These are phyloP conservation scores for Nyctibius grandis DNA, from an alignment of 2,797 vertebrate genomes.

Conservation along the genomic window DNA sequence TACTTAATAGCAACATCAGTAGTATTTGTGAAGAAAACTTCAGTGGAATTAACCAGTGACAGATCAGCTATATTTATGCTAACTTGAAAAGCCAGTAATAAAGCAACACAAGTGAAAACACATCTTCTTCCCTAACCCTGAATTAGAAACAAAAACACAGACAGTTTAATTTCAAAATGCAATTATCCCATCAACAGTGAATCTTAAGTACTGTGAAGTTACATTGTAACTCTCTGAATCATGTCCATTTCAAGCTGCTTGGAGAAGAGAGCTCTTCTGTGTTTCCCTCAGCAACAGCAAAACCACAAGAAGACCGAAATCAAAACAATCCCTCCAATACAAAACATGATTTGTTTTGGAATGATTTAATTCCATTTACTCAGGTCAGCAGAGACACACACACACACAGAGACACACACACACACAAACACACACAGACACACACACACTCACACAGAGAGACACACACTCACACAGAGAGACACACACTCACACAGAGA, in stretches of 20 bases:
- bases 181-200: background rate
- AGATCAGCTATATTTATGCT: background rate
- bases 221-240: background rate
- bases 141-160: background rate
- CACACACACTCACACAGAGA: background rate
- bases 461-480: background rate
- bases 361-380: background rate
- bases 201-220: background rate
- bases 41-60: background rate
- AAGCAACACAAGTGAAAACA: background rate
- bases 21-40: background rate
- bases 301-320: background rate
- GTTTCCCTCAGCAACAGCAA: background rate
- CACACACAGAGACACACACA: background rate
- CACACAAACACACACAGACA: no score
- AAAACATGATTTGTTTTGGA: background rate
- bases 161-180: background rate
- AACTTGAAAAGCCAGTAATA: background rate
- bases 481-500: background rate
- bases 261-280: background rate
- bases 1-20: background rate
- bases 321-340: background rate
- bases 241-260: background rate
- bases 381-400: background rate
- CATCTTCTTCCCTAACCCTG: background rate